Evolutionary conservation across 2,888 invertebrate genomes (phyloP).

Genomic region (Sclerodermus sp.): DNA sequence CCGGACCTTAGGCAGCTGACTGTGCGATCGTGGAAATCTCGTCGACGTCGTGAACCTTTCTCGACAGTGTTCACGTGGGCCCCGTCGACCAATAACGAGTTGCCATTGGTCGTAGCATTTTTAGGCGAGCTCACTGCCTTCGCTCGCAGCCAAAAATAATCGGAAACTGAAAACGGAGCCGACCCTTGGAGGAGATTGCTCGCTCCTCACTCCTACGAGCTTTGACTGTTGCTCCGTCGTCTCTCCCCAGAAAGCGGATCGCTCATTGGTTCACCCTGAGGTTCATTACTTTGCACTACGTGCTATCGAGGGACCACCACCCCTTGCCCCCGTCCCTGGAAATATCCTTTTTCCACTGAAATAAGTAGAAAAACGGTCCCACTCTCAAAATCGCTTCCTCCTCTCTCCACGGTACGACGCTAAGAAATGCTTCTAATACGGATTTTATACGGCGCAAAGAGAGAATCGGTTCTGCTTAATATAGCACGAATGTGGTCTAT

Average conservation of each 20-base stretch:
- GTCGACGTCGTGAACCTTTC: constrained; percentile 49
- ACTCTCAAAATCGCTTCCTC: too few species aligned
- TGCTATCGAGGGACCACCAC: too few species aligned
- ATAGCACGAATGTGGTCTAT: too few species aligned
- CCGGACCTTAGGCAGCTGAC: constrained; percentile 64
- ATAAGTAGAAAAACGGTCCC: too few species aligned
- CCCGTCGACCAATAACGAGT: constrained; percentile 20
- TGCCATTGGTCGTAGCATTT: constrained; percentile 48
- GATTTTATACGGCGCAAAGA: constrained; percentile 2
- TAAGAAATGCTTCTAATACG: too few species aligned
- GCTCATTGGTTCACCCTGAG: too few species aligned
- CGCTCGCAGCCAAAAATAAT: constrained; percentile 49
- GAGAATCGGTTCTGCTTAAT: neutral
- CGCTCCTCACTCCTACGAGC: constrained; percentile 11
- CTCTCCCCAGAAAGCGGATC: neutral
- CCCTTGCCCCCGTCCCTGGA: too few species aligned
- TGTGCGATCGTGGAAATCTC: constrained; percentile 61
- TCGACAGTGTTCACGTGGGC: constrained; percentile 56
- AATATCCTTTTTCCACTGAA: too few species aligned
- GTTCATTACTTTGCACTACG: too few species aligned
- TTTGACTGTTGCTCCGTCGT: constrained; percentile 8
- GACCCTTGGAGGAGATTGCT: too few species aligned
- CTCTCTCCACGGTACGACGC: too few species aligned
- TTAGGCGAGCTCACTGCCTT: constrained; percentile 45
- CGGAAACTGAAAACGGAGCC: constrained; percentile 54